These are phyloP conservation scores for Encarsia formosa DNA, from an alignment of 2,888 invertebrate genomes.

Conservation along the genomic window DNA sequence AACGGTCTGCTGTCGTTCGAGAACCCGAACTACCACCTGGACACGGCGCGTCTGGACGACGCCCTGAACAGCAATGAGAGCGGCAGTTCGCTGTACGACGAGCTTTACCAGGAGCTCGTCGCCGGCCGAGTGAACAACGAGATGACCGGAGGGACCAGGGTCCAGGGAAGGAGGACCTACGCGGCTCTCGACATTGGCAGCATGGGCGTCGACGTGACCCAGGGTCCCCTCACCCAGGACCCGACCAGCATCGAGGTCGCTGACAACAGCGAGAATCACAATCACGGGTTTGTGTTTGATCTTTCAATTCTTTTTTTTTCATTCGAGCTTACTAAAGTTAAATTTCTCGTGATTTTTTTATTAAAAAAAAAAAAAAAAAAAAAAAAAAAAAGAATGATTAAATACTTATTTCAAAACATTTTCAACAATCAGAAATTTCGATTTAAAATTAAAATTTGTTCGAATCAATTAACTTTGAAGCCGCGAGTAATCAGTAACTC, in stretches of 20 bases:
- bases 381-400: slow-evolving; percentile 18
- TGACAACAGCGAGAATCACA: slow-evolving; percentile 52
- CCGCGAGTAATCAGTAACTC: no score
- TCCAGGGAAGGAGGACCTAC: slow-evolving; percentile 59
- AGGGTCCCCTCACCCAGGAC: slow-evolving; percentile 56
- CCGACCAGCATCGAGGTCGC: slow-evolving; percentile 49
- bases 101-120: slow-evolving; percentile 62
- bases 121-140: slow-evolving; percentile 51
- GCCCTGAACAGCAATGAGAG: slow-evolving; percentile 66
- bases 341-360: no score
- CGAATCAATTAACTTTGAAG: no score
- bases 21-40: slow-evolving; percentile 86
- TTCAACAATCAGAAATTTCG: no score
- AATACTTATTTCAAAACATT: no score
- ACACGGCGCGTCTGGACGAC: slow-evolving; percentile 72
- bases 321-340: no score
- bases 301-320: no score
- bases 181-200: slow-evolving; percentile 65
- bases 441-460: no score
- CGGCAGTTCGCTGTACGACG: slow-evolving; percentile 63
- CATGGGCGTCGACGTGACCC: slow-evolving; percentile 67
- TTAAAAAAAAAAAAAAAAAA: slow-evolving; percentile 6
- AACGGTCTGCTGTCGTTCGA: slow-evolving; percentile 87
- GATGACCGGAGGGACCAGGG: slow-evolving; percentile 52
- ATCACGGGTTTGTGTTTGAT: slow-evolving; percentile 53